Evolutionary conservation across 2,888 invertebrate genomes (phyloP).

Genomic region (Chalcosyrphus nemorum): DNA sequence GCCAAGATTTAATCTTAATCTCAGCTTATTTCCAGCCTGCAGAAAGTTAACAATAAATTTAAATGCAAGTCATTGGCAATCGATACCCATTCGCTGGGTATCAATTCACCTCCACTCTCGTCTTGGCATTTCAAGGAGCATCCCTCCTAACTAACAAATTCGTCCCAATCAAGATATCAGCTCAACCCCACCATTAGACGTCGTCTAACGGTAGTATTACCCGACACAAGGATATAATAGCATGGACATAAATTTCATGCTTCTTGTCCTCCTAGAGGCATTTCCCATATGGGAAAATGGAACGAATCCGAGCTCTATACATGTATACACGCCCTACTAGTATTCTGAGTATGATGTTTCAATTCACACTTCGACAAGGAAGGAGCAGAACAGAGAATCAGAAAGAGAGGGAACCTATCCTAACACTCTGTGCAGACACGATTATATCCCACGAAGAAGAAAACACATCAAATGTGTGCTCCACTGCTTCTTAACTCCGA

Average conservation of each 20-base stretch:
- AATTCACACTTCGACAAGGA: slow-evolving; percentile 47
- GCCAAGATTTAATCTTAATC: no score
- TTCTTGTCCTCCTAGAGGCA: slow-evolving; percentile 44
- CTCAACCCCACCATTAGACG: not conserved
- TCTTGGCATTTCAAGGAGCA: not conserved
- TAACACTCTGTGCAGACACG: slow-evolving; percentile 37
- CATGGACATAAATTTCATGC: slow-evolving; percentile 46
- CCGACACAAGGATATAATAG: slow-evolving; percentile 29
- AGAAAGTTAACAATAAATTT: not conserved
- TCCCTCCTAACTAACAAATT: slow-evolving; percentile 14
- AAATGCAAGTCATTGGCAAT: not conserved
- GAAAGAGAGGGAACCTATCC: not conserved
- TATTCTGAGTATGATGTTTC: slow-evolving; percentile 54
- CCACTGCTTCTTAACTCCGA: not conserved
- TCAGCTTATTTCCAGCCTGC: not conserved
- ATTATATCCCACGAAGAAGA: slow-evolving; percentile 28
- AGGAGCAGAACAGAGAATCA: not conserved
- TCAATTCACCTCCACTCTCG: not conserved
- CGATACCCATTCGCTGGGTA: not conserved
- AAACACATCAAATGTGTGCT: slow-evolving; percentile 42
- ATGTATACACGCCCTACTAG: not conserved
- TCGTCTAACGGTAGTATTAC: slow-evolving; percentile 25
- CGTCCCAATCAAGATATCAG: slow-evolving; percentile 15
- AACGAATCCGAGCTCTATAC: slow-evolving; percentile 20
- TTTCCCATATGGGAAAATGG: slow-evolving; percentile 40